phyloP scores from a whole-genome alignment of 2,888 invertebrate species.

The Dioctria linearis region DNA sequence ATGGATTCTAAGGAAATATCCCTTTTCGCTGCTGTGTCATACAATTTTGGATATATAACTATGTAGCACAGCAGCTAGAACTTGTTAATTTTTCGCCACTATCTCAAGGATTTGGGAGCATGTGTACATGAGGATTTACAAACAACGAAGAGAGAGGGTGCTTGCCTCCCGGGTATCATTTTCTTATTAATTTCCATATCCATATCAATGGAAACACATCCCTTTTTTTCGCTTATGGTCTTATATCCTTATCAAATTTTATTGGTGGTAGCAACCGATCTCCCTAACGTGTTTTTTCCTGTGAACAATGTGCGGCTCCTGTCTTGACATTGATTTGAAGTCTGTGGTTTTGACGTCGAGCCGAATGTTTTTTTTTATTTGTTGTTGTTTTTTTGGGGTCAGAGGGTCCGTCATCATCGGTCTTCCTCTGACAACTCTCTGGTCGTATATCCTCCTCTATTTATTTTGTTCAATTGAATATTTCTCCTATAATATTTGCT shows the following conservation, averaged over 20 bases:
- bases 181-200: constrained; percentile 51
- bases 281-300: background rate
- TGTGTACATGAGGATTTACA: background rate
- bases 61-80: background rate
- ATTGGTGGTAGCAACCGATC: constrained; percentile 32
- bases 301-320: background rate
- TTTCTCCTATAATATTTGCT: constrained; percentile 41
- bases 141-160: background rate
- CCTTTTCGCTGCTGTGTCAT: constrained; percentile 9
- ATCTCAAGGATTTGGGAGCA: constrained; percentile 28
- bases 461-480: constrained; percentile 51
- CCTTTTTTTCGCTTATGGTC: constrained; percentile 2
- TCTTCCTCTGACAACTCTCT: constrained; percentile 28
- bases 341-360: constrained; percentile 5
- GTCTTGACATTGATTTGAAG: background rate
- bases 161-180: background rate
- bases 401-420: constrained; percentile 36
- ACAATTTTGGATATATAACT: constrained; percentile 4
- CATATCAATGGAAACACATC: constrained; percentile 11
- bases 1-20: constrained; percentile 10
- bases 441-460: constrained; percentile 11
- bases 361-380: background rate
- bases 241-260: constrained; percentile 50
- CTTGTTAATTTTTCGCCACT: constrained; percentile 48
- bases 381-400: background rate